These are phyloP conservation scores for Parauchenoglanis punctatus DNA, from an alignment of 2,797 vertebrate genomes.

Conservation along the genomic window DNA sequence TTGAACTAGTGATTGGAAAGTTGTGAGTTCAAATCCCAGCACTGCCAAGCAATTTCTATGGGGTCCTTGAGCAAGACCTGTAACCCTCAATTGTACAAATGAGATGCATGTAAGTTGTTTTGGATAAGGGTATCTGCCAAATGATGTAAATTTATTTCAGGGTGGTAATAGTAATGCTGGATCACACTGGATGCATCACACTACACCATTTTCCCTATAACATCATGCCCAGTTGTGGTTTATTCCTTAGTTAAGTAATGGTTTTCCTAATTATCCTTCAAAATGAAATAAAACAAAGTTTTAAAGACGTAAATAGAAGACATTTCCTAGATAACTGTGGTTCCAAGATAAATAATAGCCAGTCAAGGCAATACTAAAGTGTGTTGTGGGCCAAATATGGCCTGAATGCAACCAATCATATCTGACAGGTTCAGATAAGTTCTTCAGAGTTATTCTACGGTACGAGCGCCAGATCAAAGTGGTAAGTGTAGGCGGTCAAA, in stretches of 20 bases:
- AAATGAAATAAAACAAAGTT: background rate
- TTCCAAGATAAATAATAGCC: background rate
- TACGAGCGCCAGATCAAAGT: conserved; percentile 2
- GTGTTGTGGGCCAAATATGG: background rate
- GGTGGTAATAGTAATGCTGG: background rate
- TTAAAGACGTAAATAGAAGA: background rate
- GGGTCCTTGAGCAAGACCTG: no score
- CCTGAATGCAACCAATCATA: background rate
- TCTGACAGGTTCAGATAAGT: background rate
- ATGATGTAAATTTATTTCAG: background rate
- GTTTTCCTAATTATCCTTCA: background rate
- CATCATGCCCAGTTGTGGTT: background rate
- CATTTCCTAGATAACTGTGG: background rate
- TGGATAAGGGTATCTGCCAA: no score
- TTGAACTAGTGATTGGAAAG: no score
- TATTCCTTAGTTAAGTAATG: background rate
- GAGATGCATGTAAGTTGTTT: no score
- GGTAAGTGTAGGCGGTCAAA: background rate
- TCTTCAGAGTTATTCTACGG: background rate
- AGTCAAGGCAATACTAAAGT: background rate
- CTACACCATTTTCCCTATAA: background rate
- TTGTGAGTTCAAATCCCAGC: no score
- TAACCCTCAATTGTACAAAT: no score
- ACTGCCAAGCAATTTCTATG: no score
- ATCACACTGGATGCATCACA: background rate